Conservation (phyloP, 2,113 vertebrate genomes). For the Thymallus thymallus region DNA sequence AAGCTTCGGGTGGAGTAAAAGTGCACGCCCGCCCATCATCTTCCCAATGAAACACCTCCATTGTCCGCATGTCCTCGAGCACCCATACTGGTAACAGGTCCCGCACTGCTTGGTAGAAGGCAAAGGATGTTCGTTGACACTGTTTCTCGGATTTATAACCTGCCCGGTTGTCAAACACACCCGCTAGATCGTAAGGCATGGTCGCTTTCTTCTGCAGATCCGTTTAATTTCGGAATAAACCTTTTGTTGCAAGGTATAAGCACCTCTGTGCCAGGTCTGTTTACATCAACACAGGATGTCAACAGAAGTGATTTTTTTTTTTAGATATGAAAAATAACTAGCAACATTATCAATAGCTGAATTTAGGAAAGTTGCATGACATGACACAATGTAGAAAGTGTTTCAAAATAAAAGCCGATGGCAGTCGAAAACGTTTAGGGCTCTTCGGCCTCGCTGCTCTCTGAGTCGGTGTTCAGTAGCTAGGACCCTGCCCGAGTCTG, state of each 20-base stretch:
- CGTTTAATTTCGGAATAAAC: neutral
- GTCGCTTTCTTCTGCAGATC: neutral
- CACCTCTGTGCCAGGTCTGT: neutral
- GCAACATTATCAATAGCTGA: neutral
- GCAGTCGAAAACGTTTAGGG: neutral
- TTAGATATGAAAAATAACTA: neutral
- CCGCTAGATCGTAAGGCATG: constrained; percentile 78
- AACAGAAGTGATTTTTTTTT: neutral
- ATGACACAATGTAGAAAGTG: neutral
- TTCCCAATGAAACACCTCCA: constrained; percentile 93
- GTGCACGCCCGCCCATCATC: constrained; percentile 81
- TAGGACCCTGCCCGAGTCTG: neutral
- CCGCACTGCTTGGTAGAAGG: constrained; percentile 90
- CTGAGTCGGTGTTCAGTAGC: neutral
- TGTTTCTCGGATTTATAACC: constrained; percentile 82
- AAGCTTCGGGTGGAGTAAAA: constrained; percentile 87
- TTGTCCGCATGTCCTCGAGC: constrained; percentile 90
- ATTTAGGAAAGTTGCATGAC: neutral
- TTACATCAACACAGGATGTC: neutral
- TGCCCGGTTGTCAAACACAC: constrained; percentile 44
- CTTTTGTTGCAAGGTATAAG: neutral
- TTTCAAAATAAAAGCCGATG: neutral
- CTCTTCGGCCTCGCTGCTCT: neutral
- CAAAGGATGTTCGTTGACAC: constrained; percentile 87
- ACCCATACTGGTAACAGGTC: constrained; percentile 88